Conservation (phyloP, 2,888 invertebrate genomes). For the Clusia tigrina region DNA sequence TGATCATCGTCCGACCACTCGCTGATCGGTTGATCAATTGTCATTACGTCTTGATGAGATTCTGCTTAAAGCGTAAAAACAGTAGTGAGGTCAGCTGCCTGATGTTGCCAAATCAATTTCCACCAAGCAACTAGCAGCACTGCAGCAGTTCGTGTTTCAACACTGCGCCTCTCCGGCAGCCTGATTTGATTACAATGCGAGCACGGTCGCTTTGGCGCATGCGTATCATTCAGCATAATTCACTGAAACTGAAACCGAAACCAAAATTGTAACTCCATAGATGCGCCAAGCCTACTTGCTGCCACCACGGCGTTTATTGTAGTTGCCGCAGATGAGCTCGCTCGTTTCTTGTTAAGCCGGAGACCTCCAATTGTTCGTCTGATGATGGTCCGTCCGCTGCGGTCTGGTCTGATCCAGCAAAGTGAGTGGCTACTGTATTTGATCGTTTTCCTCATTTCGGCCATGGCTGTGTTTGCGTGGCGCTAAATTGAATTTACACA, state of each 20-base stretch:
- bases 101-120: conserved; percentile 62
- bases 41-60: conserved; percentile 60
- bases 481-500: conserved; percentile 59
- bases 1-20: conserved; percentile 18
- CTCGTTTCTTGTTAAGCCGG: conserved; percentile 15
- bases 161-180: too few species aligned
- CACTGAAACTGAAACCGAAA: conserved; percentile 45
- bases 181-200: conserved; percentile 32
- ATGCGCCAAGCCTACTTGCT: not conserved
- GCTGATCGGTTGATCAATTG: too few species aligned
- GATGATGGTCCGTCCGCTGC: conserved; percentile 34
- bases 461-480: not conserved
- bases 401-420: not conserved
- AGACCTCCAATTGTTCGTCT: conserved; percentile 33
- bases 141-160: not conserved
- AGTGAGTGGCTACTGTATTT: conserved; percentile 43
- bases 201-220: conserved; percentile 57
- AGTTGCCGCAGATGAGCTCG: conserved; percentile 1
- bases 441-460: not conserved
- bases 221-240: conserved; percentile 60
- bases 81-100: conserved; percentile 61
- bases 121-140: conserved; percentile 33
- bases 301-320: conserved; percentile 41
- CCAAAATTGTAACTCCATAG: too few species aligned
- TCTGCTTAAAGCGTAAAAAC: conserved; percentile 64